These are phyloP conservation scores for Ormyrus labotus DNA, from an alignment of 2,888 invertebrate species.

Conservation along the genomic window DNA sequence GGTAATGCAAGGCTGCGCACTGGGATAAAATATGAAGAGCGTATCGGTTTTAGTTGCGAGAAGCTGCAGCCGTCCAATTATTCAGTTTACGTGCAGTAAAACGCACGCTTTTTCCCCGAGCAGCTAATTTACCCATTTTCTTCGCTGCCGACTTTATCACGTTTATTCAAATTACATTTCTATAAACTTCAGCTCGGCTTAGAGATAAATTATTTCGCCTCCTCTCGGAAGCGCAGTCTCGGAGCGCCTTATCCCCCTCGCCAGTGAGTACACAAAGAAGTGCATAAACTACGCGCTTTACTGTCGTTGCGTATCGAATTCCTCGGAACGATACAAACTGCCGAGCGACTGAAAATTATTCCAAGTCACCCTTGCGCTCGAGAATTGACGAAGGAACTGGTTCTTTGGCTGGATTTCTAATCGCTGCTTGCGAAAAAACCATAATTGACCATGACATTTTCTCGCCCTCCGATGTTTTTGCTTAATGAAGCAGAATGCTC, in stretches of 20 bases:
- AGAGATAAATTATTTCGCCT: constrained; percentile 22
- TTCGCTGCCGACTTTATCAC: constrained; percentile 22
- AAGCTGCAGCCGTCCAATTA: constrained; percentile 32
- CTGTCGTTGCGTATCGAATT: too few relatives aligned
- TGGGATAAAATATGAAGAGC: constrained; percentile 14
- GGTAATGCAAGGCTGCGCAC: constrained; percentile 5
- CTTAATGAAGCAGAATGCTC: too few relatives aligned
- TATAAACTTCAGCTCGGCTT: neutral
- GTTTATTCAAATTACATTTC: constrained; percentile 32
- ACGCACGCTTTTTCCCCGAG: constrained; percentile 7
- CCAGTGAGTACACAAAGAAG: constrained; percentile 8
- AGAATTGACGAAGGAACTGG: too few relatives aligned
- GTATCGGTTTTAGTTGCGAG: neutral
- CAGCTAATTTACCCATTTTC: constrained; percentile 19
- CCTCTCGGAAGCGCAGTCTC: neutral
- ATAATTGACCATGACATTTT: too few relatives aligned
- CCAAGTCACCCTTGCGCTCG: too few relatives aligned
- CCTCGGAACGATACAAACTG: too few relatives aligned
- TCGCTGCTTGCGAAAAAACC: too few relatives aligned
- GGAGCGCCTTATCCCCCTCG: too few relatives aligned
- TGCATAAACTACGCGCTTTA: too few relatives aligned
- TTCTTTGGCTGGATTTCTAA: too few relatives aligned
- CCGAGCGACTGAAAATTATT: too few relatives aligned
- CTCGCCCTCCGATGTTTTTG: too few relatives aligned
- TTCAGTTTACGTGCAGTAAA: constrained; percentile 40